Percentiles rank a stretch among this genome's conserved stretches.
phyloP scores from a whole-genome alignment of 2,113 vertebrate genomes.

The Psittacula cyanocephala region DNA sequence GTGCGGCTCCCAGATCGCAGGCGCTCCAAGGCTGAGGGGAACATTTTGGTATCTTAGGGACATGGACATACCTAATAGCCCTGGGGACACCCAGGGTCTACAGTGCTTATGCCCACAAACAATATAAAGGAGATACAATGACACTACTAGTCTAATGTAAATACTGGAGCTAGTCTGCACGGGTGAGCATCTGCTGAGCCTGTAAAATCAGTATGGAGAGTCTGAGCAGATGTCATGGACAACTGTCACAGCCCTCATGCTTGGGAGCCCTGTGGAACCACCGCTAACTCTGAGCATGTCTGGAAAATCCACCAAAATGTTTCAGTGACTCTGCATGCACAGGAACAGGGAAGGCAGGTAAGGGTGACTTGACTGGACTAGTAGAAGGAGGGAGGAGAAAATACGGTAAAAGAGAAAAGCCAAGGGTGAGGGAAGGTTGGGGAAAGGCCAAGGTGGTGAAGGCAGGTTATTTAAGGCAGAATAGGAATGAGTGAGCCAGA shows the following conservation, averaged over 20 bases:
- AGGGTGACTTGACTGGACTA: not conserved
- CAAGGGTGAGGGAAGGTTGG: not conserved
- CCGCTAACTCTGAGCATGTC: fast-evolving
- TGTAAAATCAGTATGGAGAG: not conserved
- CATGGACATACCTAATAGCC: not conserved
- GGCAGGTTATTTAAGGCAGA: not conserved
- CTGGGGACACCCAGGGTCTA: not conserved
- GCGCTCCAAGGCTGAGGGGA: not conserved
- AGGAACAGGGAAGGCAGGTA: not conserved
- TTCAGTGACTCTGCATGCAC: not conserved
- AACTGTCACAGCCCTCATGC: not conserved
- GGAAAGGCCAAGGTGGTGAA: not conserved
- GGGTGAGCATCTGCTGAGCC: not conserved
- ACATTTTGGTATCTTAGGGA: not conserved
- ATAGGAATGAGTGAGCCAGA: not conserved
- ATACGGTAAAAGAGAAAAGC: not conserved
- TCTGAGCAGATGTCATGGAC: not conserved
- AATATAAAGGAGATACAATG: not conserved
- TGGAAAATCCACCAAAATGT: not conserved
- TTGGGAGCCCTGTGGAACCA: not conserved
- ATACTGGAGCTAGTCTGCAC: not conserved
- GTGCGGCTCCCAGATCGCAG: not conserved
- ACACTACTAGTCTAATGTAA: not conserved
- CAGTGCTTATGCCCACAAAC: not conserved
- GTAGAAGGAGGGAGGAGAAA: not conserved